These are phyloP conservation scores for Apostichopus leukothele DNA, from an alignment of 53 echinoderm and acorn worm species.

Conservation along the genomic window DNA sequence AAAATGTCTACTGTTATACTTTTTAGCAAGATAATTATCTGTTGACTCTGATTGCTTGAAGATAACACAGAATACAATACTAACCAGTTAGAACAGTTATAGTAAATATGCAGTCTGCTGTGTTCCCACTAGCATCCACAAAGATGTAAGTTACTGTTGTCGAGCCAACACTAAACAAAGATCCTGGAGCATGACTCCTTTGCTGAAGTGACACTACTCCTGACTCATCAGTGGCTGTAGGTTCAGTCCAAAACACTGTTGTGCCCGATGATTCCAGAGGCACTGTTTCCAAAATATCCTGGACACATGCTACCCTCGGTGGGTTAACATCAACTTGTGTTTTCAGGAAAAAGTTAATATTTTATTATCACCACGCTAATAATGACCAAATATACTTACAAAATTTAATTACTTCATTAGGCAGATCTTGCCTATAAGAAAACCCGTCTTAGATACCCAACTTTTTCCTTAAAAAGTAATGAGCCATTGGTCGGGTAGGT, in stretches of 20 bases:
- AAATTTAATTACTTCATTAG: too few species aligned
- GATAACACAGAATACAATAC: background rate
- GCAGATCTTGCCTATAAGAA: too few species aligned
- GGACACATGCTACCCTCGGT: conserved; percentile 47
- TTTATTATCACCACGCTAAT: background rate
- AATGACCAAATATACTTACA: too few species aligned
- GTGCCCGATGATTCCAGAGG: background rate
- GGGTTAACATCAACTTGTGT: conserved; percentile 26
- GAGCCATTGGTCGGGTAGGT: too few species aligned
- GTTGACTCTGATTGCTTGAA: too few species aligned
- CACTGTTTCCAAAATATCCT: background rate
- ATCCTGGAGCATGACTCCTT: conserved; percentile 38
- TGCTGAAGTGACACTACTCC: conserved; percentile 5
- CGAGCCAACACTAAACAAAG: conserved; percentile 44
- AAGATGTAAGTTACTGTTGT: conserved; percentile 61
- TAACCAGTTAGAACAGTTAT: conserved; percentile 8
- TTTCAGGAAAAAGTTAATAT: background rate
- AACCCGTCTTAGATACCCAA: too few species aligned
- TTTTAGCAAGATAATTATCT: too few species aligned
- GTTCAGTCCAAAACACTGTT: conserved; percentile 51
- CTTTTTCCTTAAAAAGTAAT: too few species aligned
- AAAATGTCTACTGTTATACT: too few species aligned
- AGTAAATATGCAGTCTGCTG: conserved; percentile 28
- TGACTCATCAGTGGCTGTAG: conserved; percentile 59
- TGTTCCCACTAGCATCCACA: conserved; percentile 47